Percentiles rank a stretch among this genome's conserved stretches.
Conservation (phyloP, 2,113 vertebrate species). For the Callipepla squamata region DNA sequence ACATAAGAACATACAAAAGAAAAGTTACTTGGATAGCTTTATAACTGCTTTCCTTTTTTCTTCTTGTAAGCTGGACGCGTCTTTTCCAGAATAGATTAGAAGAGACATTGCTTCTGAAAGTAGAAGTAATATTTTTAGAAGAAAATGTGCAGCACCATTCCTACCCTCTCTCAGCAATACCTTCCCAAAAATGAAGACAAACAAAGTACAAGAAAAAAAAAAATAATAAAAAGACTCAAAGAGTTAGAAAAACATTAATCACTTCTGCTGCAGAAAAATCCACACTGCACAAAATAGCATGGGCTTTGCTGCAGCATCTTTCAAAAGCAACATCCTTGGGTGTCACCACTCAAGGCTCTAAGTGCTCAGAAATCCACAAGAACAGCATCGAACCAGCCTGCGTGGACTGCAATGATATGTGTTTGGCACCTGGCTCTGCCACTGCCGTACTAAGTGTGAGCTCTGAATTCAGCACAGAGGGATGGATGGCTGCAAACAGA, state of each 20-base stretch:
- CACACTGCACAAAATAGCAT: neutral
- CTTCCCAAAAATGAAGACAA: constrained; percentile 36
- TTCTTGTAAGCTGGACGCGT: neutral
- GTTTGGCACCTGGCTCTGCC: neutral
- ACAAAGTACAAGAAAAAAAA: constrained; percentile 11
- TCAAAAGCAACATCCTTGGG: neutral
- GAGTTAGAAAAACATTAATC: constrained; percentile 26
- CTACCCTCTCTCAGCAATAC: neutral
- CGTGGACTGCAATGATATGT: neutral
- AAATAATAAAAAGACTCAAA: neutral
- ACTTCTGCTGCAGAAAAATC: constrained; percentile 21
- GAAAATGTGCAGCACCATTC: constrained; percentile 17
- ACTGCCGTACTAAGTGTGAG: neutral
- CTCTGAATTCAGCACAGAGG: neutral
- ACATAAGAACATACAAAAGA: neutral
- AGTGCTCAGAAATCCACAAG: neutral
- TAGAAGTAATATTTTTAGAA: constrained; percentile 51
- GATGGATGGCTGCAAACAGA: neutral
- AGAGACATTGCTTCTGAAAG: neutral
- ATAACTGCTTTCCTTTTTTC: neutral
- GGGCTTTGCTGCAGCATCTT: neutral
- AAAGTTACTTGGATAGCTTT: neutral
- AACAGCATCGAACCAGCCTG: neutral
- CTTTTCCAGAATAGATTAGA: constrained; percentile 30
- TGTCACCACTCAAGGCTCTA: neutral